Evolutionary conservation across 2,113 vertebrate genomes (phyloP).

Genomic region (Corynorhinus townsendii): DNA sequence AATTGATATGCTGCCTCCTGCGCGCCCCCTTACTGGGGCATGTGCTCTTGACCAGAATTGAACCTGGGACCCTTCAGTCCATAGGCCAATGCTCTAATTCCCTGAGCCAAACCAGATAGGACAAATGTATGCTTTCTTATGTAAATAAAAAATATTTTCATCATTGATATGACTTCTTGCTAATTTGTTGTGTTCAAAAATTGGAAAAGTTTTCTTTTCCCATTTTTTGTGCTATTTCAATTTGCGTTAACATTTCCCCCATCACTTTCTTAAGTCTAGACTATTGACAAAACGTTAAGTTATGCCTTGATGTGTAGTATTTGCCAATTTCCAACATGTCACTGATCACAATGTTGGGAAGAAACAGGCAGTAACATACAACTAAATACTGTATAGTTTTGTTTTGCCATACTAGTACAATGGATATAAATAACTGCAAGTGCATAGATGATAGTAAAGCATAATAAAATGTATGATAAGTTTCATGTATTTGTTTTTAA

Average conservation of each 20-base stretch:
- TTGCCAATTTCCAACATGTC: not conserved
- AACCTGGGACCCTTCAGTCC: too few relatives aligned
- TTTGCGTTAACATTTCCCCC: not conserved
- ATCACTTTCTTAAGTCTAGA: not conserved
- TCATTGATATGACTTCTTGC: not conserved
- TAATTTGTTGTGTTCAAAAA: conserved; percentile 28
- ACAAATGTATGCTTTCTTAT: too few relatives aligned
- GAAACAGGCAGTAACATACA: not conserved
- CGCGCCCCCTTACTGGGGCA: too few relatives aligned
- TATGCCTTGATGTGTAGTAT: not conserved
- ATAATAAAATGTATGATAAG: not conserved
- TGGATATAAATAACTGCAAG: not conserved
- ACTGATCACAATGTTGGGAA: not conserved
- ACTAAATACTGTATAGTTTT: not conserved
- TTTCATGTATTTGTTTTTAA: conserved; percentile 20
- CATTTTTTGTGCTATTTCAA: not conserved
- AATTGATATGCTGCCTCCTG: too few relatives aligned
- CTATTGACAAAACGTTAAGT: not conserved
- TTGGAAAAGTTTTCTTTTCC: not conserved
- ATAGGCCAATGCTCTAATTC: too few relatives aligned
- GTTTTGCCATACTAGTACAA: not conserved
- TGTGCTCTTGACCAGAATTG: too few relatives aligned
- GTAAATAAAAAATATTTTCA: not conserved
- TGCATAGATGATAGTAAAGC: not conserved
- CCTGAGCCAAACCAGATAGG: too few relatives aligned